phyloP scores from a whole-genome alignment of 2,113 vertebrate species.

The Hipposideros armiger region DNA sequence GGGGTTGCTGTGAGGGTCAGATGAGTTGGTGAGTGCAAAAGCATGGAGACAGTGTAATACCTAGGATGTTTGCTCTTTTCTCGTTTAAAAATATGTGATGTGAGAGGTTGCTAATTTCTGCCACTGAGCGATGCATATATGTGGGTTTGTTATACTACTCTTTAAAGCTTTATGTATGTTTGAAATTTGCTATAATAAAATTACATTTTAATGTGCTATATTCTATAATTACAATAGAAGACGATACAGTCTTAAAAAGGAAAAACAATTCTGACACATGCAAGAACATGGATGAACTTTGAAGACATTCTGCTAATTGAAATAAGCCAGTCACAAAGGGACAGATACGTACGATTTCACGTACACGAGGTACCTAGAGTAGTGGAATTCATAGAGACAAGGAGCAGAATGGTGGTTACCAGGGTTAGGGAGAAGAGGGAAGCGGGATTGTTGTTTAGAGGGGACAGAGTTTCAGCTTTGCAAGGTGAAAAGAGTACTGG shows the following conservation, averaged over 20 bases:
- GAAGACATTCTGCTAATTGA: neutral
- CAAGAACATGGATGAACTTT: neutral
- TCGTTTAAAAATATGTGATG: neutral
- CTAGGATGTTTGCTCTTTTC: neutral
- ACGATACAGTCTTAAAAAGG: neutral
- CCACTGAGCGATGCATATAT: neutral
- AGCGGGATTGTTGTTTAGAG: neutral
- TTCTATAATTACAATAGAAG: neutral
- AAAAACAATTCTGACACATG: neutral
- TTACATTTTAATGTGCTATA: neutral
- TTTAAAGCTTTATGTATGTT: neutral
- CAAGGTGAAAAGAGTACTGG: neutral
- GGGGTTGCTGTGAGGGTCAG: neutral
- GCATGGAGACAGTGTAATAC: too few relatives aligned
- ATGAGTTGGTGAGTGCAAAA: neutral
- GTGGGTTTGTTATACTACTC: neutral
- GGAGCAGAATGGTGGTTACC: neutral
- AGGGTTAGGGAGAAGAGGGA: too few relatives aligned
- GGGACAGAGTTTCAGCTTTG: neutral
- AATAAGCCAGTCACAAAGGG: neutral
- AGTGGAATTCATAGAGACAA: neutral
- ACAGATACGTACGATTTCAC: neutral
- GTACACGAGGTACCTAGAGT: fast-evolving
- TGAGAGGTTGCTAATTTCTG: neutral
- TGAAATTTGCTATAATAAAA: neutral